phyloP scores from a whole-genome alignment of 2,888 invertebrate species.

The Pseudococcus viburni region DNA sequence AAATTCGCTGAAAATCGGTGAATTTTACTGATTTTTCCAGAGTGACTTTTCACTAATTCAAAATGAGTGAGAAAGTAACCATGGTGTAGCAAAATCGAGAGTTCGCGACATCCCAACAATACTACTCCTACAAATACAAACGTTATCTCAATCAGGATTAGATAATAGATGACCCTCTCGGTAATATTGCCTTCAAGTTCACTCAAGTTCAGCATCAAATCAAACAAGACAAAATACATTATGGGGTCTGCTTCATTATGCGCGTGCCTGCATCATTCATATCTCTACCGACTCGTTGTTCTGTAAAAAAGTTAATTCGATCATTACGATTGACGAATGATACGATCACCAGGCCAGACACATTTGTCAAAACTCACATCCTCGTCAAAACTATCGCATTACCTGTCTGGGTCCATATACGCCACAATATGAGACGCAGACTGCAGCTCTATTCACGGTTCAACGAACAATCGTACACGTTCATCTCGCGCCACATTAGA shows the following conservation, averaged over 20 bases:
- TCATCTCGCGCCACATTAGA: background rate
- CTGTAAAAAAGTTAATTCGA: slow-evolving; percentile 1
- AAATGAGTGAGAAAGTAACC: too few relatives aligned
- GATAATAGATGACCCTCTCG: too few relatives aligned
- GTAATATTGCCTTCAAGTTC: too few relatives aligned
- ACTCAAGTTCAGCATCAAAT: background rate
- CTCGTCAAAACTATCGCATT: slow-evolving; percentile 23
- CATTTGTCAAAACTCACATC: slow-evolving; percentile 30
- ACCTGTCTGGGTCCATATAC: background rate
- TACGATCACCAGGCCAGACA: background rate
- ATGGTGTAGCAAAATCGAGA: too few relatives aligned
- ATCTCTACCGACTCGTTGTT: background rate
- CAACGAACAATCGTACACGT: slow-evolving; percentile 6
- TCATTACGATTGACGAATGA: background rate
- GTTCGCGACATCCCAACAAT: too few relatives aligned
- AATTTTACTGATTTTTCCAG: too few relatives aligned
- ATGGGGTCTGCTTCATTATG: background rate
- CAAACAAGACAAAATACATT: background rate
- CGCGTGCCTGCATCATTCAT: background rate
- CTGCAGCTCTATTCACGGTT: background rate
- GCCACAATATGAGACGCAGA: background rate
- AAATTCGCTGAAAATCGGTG: too few relatives aligned
- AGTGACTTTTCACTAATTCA: too few relatives aligned
- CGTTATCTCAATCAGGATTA: too few relatives aligned
- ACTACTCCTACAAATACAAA: too few relatives aligned